Conservation (phyloP, 2,113 vertebrate species). For the Syrmaticus mikado region DNA sequence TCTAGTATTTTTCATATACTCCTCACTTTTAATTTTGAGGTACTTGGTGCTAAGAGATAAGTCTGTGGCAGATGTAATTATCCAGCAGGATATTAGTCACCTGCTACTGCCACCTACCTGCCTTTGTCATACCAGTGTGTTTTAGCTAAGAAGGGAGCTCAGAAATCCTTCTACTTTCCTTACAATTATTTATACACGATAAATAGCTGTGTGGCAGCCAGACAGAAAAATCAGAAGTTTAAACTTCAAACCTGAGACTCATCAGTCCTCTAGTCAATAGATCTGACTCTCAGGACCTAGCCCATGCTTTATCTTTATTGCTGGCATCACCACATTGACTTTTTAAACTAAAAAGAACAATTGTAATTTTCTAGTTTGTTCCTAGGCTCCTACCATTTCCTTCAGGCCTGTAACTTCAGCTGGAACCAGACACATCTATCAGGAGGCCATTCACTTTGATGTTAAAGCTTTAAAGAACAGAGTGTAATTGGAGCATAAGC, state of each 20-base stretch:
- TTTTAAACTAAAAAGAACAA: slow-evolving; percentile 10
- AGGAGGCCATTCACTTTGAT: background rate
- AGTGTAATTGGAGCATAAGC: background rate
- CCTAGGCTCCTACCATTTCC: background rate
- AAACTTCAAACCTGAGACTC: background rate
- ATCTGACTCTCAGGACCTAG: background rate
- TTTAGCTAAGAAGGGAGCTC: background rate
- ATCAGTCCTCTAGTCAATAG: background rate
- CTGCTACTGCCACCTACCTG: slow-evolving; percentile 58
- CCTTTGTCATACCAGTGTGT: background rate
- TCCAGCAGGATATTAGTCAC: slow-evolving; percentile 34
- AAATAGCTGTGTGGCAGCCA: background rate
- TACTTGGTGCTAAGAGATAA: slow-evolving; percentile 33
- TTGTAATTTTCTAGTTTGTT: background rate
- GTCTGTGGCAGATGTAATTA: slow-evolving; percentile 39
- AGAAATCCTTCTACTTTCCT: background rate
- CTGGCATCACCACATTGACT: background rate
- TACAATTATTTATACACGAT: slow-evolving; percentile 3
- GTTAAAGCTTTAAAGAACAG: background rate
- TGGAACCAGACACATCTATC: background rate
- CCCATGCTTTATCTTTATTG: background rate
- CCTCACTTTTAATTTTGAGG: slow-evolving; percentile 43
- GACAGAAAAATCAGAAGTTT: background rate
- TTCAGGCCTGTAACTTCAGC: background rate
- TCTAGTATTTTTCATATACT: background rate